A percentile compares a stretch with the other conserved stretches of the same genome.
These are phyloP conservation scores for Polyommatus iphigenia DNA, from an alignment of 2,888 invertebrate species.

Conservation along the genomic window DNA sequence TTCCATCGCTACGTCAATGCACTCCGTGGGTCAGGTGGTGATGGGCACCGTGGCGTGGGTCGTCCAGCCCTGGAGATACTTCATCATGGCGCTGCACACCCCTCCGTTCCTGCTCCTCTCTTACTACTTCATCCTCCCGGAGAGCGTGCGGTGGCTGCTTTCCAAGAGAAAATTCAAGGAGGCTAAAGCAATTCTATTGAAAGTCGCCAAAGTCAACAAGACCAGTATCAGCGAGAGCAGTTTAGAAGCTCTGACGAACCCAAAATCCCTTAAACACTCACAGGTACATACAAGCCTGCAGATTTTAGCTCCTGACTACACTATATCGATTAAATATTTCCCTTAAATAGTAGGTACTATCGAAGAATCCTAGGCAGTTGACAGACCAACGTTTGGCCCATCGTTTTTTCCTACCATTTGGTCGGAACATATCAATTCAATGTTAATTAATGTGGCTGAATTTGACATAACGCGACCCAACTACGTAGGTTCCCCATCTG, in stretches of 20 bases:
- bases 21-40: constrained; percentile 2
- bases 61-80: constrained; percentile 11
- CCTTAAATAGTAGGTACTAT: too few relatives aligned
- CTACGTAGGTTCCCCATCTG: too few relatives aligned
- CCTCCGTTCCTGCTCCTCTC: constrained; percentile 83
- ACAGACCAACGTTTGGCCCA: too few relatives aligned
- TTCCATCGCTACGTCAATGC: neutral
- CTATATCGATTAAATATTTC: too few relatives aligned
- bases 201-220: constrained; percentile 82
- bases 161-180: constrained; percentile 82
- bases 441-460: too few relatives aligned
- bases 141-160: constrained; percentile 89
- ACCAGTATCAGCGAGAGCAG: constrained; percentile 76
- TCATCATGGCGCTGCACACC: constrained; percentile 68
- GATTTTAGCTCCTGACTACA: too few relatives aligned
- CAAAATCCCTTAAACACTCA: constrained; percentile 33
- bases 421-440: too few relatives aligned
- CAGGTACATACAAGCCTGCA: neutral
- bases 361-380: too few relatives aligned
- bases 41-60: constrained; percentile 16
- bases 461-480: neutral
- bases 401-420: too few relatives aligned
- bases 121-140: constrained; percentile 82
- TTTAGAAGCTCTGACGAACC: constrained; percentile 62
- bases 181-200: constrained; percentile 81